These are phyloP conservation scores for Hycleus cichorii DNA, from an alignment of 1,140 invertebrate species.

Conservation along the genomic window DNA sequence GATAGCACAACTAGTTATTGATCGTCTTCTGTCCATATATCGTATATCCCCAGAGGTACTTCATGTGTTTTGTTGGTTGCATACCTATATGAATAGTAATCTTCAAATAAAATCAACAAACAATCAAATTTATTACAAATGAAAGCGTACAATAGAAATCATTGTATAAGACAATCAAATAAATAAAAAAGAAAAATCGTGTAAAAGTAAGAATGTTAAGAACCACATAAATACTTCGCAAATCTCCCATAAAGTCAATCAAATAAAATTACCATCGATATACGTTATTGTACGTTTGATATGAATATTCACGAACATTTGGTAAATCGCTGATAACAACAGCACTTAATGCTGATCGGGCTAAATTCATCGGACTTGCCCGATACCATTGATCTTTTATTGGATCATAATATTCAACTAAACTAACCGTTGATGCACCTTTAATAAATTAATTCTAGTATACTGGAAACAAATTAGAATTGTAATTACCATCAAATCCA, in stretches of 20 bases:
- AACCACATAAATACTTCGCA: conserved; percentile 6
- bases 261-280: too few relatives aligned
- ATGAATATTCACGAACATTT: conserved; percentile 44
- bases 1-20: neutral
- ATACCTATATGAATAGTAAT: neutral
- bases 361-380: conserved; percentile 61
- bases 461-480: neutral
- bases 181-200: neutral
- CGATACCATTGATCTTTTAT: conserved; percentile 62
- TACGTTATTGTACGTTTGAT: too few relatives aligned
- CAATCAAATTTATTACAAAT: too few relatives aligned
- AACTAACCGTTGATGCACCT: conserved; percentile 55
- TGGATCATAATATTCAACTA: conserved; percentile 66
- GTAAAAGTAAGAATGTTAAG: conserved; percentile 10
- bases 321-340: conserved; percentile 53
- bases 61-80: conserved; percentile 6
- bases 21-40: neutral
- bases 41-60: too few relatives aligned
- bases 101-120: too few relatives aligned
- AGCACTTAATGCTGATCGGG: conserved; percentile 57
- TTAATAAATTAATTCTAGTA: neutral
- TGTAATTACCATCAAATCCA: conserved; percentile 58
- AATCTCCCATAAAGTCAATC: neutral
- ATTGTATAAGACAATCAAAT: conserved; percentile 9
- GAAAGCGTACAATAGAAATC: neutral